Percentiles rank a stretch among this genome's conserved stretches.
Evolutionary conservation across 2,797 vertebrate genomes (phyloP).

Genomic region (Molossus alvarezi): DNA sequence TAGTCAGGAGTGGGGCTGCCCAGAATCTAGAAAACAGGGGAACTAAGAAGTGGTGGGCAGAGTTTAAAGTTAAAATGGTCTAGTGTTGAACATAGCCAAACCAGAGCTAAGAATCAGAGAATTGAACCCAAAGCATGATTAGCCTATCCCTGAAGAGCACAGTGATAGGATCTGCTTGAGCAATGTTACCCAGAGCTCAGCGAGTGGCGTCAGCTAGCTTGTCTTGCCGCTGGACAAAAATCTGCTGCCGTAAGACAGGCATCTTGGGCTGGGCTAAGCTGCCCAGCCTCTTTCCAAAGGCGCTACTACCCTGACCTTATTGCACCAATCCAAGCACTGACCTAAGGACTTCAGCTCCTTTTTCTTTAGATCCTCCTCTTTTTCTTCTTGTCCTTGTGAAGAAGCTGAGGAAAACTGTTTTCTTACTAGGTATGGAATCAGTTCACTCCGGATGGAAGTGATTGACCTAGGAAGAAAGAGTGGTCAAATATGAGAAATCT

Average conservation of each 20-base stretch:
- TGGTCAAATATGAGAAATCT: conserved; percentile 58
- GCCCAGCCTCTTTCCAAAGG: conserved; percentile 8
- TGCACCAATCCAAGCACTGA: conserved; percentile 84
- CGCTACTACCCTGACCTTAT: neutral
- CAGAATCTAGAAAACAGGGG: neutral
- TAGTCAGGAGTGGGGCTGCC: conserved; percentile 30
- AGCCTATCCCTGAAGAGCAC: neutral
- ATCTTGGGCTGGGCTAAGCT: neutral
- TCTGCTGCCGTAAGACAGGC: neutral
- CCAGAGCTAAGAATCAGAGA: conserved; percentile 36
- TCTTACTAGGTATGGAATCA: conserved; percentile 96
- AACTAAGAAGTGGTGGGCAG: neutral
- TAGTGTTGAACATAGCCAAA: conserved; percentile 10
- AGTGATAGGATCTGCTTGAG: neutral
- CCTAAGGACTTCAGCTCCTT: conserved; percentile 92
- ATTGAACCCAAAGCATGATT: neutral
- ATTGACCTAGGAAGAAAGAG: conserved; percentile 92
- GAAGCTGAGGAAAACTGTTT: conserved; percentile 96
- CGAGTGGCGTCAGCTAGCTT: neutral
- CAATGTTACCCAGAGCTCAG: neutral
- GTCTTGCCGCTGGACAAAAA: neutral
- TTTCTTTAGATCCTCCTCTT: conserved; percentile 92
- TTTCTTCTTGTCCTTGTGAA: conserved; percentile 88
- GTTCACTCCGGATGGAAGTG: conserved; percentile 96
- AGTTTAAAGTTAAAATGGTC: conserved; percentile 62